phyloP scores from a whole-genome alignment of 2,113 vertebrate species.

The Meriones unguiculatus region DNA sequence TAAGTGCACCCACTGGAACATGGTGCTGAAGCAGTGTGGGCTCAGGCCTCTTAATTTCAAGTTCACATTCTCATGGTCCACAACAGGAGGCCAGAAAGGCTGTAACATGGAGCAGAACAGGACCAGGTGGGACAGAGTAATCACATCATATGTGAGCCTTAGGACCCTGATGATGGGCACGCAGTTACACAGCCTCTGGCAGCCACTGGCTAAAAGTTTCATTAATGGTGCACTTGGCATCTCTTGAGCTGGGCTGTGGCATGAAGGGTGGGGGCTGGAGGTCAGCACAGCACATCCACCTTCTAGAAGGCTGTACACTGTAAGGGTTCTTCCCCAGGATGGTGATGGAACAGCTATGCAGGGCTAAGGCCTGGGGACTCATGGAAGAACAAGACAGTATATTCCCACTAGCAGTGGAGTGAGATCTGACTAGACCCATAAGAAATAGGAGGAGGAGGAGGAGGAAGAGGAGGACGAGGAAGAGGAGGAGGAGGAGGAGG shows the following conservation, averaged over 20 bases:
- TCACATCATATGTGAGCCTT: fast-evolving
- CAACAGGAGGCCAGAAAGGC: not conserved
- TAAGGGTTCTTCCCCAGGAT: not conserved
- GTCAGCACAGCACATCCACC: not conserved
- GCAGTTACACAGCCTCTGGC: not conserved
- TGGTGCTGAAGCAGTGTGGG: not conserved
- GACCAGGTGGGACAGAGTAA: not conserved
- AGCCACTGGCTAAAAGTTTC: not conserved
- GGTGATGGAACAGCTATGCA: not conserved
- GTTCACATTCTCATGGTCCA: not conserved
- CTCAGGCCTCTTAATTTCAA: not conserved
- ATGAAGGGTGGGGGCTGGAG: not conserved
- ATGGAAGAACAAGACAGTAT: not conserved
- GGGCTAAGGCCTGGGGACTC: not conserved
- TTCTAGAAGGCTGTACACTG: not conserved
- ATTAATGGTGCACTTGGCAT: not conserved
- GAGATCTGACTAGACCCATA: not conserved
- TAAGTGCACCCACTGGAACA: not conserved
- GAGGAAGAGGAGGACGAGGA: too few relatives aligned
- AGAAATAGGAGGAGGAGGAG: not conserved
- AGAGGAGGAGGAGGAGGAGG: not conserved
- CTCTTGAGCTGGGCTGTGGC: not conserved
- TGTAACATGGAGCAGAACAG: not conserved
- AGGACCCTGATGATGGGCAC: not conserved
- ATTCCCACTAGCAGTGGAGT: not conserved